Evolutionary conservation across 2,113 vertebrate species (phyloP).

Genomic region (Desmodus rotundus): DNA sequence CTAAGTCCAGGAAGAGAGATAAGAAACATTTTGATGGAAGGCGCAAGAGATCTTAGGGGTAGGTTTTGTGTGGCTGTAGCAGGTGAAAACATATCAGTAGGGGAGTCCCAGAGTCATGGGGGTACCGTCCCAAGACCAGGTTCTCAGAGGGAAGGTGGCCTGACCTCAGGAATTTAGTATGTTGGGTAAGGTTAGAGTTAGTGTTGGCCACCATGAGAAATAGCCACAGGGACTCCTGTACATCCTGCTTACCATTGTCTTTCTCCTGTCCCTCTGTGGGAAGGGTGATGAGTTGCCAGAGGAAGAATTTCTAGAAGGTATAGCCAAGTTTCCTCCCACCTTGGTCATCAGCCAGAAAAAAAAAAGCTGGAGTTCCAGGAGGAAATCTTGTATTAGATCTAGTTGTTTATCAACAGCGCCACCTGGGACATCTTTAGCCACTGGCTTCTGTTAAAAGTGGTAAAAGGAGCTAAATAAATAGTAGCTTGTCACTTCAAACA

Average conservation of each 20-base stretch:
- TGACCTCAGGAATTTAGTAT: not conserved
- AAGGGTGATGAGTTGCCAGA: not conserved
- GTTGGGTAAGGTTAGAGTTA: not conserved
- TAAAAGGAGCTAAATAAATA: slow-evolving; percentile 34
- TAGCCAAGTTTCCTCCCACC: slow-evolving; percentile 41
- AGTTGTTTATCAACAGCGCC: slow-evolving; percentile 57
- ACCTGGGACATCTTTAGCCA: slow-evolving; percentile 52
- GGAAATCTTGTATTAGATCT: slow-evolving; percentile 54
- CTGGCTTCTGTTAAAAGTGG: slow-evolving; percentile 33
- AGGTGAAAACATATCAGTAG: not conserved
- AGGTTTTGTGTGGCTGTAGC: not conserved
- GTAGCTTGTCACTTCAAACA: slow-evolving; percentile 43
- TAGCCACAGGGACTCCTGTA: not conserved
- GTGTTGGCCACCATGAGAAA: not conserved
- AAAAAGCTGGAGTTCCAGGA: slow-evolving; percentile 1
- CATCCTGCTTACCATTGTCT: not conserved
- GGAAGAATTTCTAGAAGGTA: slow-evolving; percentile 5
- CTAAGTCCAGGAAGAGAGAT: not conserved
- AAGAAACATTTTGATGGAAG: not conserved
- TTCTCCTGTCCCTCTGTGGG: not conserved
- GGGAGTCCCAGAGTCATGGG: not conserved
- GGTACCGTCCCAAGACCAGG: not conserved
- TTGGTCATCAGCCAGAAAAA: slow-evolving; percentile 42
- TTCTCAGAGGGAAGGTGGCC: not conserved
- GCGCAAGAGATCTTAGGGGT: not conserved